Evolutionary conservation across 2,797 vertebrate genomes (phyloP), one percentile per base, ranked within the genome.

Genomic region (Xiphophorus birchmanni): DNA sequence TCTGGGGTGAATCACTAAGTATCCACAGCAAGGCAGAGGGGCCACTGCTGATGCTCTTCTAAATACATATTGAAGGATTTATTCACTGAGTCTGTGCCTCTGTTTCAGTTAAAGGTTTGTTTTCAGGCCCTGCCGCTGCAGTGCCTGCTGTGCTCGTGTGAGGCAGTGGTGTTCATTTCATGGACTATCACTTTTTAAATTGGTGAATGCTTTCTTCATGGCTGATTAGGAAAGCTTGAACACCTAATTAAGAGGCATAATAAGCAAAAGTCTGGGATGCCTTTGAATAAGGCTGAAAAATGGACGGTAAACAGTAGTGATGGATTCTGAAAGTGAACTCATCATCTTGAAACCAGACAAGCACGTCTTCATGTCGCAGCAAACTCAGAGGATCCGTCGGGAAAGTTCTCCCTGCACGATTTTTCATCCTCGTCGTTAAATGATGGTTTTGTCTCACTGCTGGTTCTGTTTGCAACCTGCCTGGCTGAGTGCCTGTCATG

Each of bases 101-200:
- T 84, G 45, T 81, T 77, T 88, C 78, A 91, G 90, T 93, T 86
- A 89, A 89, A 94, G 89, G 92, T 91, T 84, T 93, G 86, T 92
- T 91, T 88, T 83, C 84, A 82, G 90, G 87, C 89, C 89, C 86
- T 67, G 79, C 82, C 81, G 88, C 92, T 88, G 94, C 84, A 91
- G 92, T 88, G 91, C 92, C 91, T 92, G 93, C 93, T 93, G 91
- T 91, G 84, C 87, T 89, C 80, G 75, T 89, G 82, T 90, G 92
- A 88, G 89, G 84, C 93, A 88, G 87, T 87, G 90, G 93, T 93
- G 93, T 95, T 96, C 94, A 96, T 96, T 96, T 96, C 95, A 95
- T 94, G 94, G 95, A 88, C 94, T 94, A 95, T 96, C 95, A 95
- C 94, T 92, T 95, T 95, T 95, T 94, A 95, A 95, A 96, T 96